Percentiles rank a stretch among this genome's conserved stretches.
Evolutionary conservation across 2,888 invertebrate genomes (phyloP).

Genomic region (Tenthredo scrophulariae): DNA sequence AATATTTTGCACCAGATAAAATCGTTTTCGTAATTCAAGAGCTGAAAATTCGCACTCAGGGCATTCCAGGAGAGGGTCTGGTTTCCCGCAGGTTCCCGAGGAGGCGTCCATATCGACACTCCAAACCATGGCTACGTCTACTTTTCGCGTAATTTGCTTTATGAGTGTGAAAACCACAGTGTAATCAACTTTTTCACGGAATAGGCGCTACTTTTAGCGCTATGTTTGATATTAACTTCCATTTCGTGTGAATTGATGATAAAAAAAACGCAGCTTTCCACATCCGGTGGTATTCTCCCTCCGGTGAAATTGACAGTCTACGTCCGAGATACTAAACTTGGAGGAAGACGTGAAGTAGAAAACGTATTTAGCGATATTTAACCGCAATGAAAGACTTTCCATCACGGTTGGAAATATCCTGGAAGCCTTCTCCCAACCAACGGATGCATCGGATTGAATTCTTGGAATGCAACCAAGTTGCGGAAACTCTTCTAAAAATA

Average conservation of each 20-base stretch:
- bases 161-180: constrained; percentile 56
- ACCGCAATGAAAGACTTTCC: background rate
- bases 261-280: background rate
- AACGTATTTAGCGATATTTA: background rate
- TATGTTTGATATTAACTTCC: background rate
- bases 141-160: constrained; percentile 74
- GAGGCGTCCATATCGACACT: constrained; percentile 89
- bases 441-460: background rate
- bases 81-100: constrained; percentile 81
- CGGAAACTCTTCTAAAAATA: background rate
- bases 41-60: no score
- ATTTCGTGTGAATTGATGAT: background rate
- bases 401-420: background rate
- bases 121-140: no score
- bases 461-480: background rate
- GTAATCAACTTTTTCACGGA: background rate
- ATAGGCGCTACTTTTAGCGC: background rate
- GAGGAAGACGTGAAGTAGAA: background rate
- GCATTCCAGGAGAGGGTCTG: constrained; percentile 80
- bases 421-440: background rate
- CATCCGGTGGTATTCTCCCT: background rate
- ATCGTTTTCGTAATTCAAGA: no score
- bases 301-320: background rate
- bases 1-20: no score
- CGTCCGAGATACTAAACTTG: background rate